These are phyloP conservation scores for Colaptes auratus DNA, from an alignment of 2,113 vertebrate genomes.

Conservation along the genomic window DNA sequence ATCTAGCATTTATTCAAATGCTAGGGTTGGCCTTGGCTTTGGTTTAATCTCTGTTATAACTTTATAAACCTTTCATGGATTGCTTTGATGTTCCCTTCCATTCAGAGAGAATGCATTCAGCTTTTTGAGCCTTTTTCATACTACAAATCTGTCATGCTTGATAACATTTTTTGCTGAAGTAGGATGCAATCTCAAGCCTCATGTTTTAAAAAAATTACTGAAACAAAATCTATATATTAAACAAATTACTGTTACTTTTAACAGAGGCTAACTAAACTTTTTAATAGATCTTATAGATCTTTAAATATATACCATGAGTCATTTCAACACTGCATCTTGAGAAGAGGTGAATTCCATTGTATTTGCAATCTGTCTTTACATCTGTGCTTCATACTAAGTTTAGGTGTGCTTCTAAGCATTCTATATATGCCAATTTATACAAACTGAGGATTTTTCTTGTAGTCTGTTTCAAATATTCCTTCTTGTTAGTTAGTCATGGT, in stretches of 20 bases:
- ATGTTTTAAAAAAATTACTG: neutral
- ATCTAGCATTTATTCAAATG: neutral
- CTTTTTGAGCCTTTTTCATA: slow-evolving; percentile 9
- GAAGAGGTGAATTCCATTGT: neutral
- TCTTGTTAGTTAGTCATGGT: neutral
- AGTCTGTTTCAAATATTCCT: neutral
- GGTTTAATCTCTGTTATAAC: neutral
- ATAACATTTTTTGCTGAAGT: neutral
- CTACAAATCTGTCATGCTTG: neutral
- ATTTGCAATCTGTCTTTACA: neutral
- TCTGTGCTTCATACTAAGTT: neutral
- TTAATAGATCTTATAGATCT: neutral
- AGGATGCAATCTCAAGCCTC: neutral
- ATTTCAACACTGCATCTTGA: neutral
- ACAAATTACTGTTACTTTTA: neutral
- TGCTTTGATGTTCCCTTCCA: slow-evolving; percentile 1
- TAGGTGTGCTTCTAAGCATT: neutral
- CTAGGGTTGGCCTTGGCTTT: neutral
- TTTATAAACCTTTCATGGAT: slow-evolving; percentile 15
- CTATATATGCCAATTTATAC: neutral
- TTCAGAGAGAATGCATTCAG: neutral
- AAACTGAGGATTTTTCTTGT: neutral
- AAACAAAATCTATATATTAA: neutral
- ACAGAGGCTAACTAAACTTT: neutral
- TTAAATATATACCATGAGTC: neutral